phyloP scores from a whole-genome alignment of 2,113 vertebrate genomes.

The Anolis sagrei region DNA sequence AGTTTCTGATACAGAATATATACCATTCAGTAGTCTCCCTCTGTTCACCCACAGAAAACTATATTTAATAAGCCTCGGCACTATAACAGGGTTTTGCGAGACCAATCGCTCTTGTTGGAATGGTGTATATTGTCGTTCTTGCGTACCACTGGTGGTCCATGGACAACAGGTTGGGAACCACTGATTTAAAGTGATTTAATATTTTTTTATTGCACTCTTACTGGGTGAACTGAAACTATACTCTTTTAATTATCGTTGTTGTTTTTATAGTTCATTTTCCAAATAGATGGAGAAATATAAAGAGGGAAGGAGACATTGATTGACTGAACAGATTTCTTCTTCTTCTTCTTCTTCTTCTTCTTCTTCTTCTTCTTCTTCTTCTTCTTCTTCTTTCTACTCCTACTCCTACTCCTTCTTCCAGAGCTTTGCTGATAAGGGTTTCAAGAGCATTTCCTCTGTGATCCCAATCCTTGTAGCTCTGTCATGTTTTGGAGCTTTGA shows the following conservation, averaged over 20 bases:
- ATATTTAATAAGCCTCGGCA: too few species aligned
- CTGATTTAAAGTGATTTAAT: neutral
- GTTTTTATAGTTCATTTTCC: neutral
- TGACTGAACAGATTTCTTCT: neutral
- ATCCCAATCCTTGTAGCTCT: slow-evolving; percentile 77
- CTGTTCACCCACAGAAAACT: too few species aligned
- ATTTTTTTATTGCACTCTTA: neutral
- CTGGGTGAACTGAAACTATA: neutral
- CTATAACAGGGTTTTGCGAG: too few species aligned
- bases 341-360: neutral
- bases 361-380: neutral
- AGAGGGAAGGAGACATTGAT: neutral
- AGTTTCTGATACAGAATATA: too few species aligned
- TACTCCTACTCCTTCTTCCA: slow-evolving; percentile 47
- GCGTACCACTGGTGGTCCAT: too few species aligned
- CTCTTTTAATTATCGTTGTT: too few species aligned
- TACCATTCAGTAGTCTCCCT: too few species aligned
- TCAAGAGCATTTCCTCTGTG: slow-evolving; percentile 69
- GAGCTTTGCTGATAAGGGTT: slow-evolving; percentile 74
- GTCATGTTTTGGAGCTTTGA: slow-evolving; percentile 78
- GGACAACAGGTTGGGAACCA: too few species aligned
- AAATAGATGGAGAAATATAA: neutral
- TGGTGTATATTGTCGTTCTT: too few species aligned
- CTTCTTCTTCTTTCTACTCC: too few species aligned
- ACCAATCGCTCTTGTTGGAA: too few species aligned